Base-by-base conservation (phyloP, 2,888 invertebrate species). In the Oscheius sp. region DNA sequence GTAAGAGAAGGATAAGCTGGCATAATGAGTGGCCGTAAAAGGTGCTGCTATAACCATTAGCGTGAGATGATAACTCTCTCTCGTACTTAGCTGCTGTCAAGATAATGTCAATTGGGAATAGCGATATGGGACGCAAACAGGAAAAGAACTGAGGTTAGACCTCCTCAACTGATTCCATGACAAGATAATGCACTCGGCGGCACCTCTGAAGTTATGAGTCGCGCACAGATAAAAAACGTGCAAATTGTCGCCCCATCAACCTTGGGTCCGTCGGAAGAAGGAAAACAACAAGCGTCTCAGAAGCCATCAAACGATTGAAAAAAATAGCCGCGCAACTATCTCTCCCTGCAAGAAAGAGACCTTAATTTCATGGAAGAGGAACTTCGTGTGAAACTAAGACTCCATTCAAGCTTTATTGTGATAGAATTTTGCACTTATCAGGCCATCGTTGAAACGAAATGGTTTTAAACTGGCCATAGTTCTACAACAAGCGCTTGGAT, bases 151-250 rank as follows among this genome's bases (percentile, higher is more conserved):
- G 61, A 45, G 45, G 61, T 42, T 61, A 45, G 20, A 20, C 58
- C 58, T 20, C 55, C 34, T 61, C 31, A 42, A 29, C 45, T 29
- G 61, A 61, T 61, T 45, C 61, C 61, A 61, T 17, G 6, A 31
- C 25, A 27, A 61, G 61, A 61, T 61, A 61, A 61, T 61, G 45
- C 45, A 61, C 45, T 27, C 45, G 61, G n/a, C 61, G 61, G 61
- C 61, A 61, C 61, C 61, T 61, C 61, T 42, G 61, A 61, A 61
- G 61, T 61, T 61, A 61, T 61, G 61, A 42, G 61, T 45, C 61
- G 61, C 61, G 61, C 42, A 61, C 45, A 61, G 61, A 61, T 61
- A 61, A 61, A 61, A 61, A 61, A 61, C 29, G 61, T 61, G 42
- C 61, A 61, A 61, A 61, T 61, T 61, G 61, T 10, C n/a, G 23